These are phyloP conservation scores for Ivindomyrus marchei DNA, from an alignment of 2,113 vertebrate species.

Conservation along the genomic window DNA sequence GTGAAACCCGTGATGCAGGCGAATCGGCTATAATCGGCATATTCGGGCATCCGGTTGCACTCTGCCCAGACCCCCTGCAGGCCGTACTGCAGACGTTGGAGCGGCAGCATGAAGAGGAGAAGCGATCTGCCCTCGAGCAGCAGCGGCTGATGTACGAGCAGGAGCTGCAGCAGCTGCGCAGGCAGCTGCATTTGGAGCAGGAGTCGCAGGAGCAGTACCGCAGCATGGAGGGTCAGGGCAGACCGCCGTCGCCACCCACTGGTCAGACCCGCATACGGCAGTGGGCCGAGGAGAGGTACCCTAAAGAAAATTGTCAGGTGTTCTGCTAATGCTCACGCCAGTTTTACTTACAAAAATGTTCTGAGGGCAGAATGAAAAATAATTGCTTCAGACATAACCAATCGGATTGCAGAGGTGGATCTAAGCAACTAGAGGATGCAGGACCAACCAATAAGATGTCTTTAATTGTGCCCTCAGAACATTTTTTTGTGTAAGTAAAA, in stretches of 20 bases:
- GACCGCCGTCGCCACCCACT: conserved; percentile 67
- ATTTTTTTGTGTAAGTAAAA: no score
- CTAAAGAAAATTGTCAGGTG: no score
- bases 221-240: conserved; percentile 67
- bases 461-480: no score
- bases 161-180: conserved; percentile 81
- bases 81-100: conserved; percentile 80
- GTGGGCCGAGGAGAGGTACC: conserved; percentile 89
- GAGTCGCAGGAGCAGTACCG: conserved; percentile 58
- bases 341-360: no score
- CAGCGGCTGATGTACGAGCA: conserved; percentile 88
- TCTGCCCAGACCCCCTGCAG: conserved; percentile 78
- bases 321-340: no score
- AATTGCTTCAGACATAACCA: no score
- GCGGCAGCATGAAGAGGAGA: conserved; percentile 87
- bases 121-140: conserved; percentile 76
- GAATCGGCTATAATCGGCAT: neutral
- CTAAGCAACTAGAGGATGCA: no score
- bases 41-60: neutral
- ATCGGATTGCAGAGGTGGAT: no score
- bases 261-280: conserved; percentile 80
- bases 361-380: no score
- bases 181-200: conserved; percentile 66
- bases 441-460: no score
- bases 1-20: neutral